Base-by-base conservation (phyloP, 2,888 invertebrate species). In the Theretra japonica region DNA sequence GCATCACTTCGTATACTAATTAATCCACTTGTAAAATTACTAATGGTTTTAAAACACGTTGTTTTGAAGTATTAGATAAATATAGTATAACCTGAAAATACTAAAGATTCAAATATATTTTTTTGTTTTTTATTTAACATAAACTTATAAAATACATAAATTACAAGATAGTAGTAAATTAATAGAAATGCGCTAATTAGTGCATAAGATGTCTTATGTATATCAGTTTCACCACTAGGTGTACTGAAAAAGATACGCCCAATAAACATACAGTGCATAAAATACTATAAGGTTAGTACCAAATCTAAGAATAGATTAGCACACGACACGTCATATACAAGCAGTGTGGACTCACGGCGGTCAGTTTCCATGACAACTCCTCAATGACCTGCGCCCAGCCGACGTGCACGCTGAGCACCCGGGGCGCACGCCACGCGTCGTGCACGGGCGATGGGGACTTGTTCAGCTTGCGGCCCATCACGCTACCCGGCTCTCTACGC, bases 301-400 rank as follows among this genome's bases (percentile, higher is more conserved):
- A 30, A 65, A 65, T 65, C 62, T 70, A 62, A 15, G 23, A 23
- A 50, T 7, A 59, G 8, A 48, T 70, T 53, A 70, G 53, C 17
- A 28, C 70, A 70, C 33, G 53, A 21, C 69, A 72, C 68, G 60
- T n/a, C n/a, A n/a, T 33, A 73, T 69, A 75, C 72, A 70, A 74
- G 70, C 59, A 75, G 60, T 72, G 68, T 76, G 50, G 74, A 92
- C 91, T 92, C 80, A 92, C 92, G 77, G 78, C 76, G 41, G 73
- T 84, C 15, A 87, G 56, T 77, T 90, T 92, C 88, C 89, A 90
- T 58, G 86, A 81, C 53, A 93, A 80, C 75, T 93, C 93, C 74
- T 91, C 91, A 70, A 91, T 76, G 56, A 93, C 93, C 76, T 91
- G 90, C 50, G 85, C 88, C 93, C 93, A 93, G 72, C 83, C 85